These are phyloP conservation scores for Adelosebastes latens DNA, from an alignment of 2,797 vertebrate genomes.

Conservation along the genomic window DNA sequence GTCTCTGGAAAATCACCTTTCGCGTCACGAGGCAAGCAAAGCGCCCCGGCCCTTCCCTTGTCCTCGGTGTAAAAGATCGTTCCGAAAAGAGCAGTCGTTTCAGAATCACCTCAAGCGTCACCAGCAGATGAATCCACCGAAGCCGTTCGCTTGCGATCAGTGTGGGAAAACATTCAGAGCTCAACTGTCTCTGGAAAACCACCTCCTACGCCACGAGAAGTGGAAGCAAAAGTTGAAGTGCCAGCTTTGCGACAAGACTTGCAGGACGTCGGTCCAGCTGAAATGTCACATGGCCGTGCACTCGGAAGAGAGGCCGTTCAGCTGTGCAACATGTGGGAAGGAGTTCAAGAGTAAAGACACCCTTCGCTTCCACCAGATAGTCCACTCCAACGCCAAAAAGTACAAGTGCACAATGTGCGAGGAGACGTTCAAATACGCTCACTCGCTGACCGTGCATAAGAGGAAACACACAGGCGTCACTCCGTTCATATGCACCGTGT, in stretches of 20 bases:
- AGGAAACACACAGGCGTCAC: constrained; percentile 74
- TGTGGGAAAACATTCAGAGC: constrained; percentile 76
- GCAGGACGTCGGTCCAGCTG: constrained; percentile 70
- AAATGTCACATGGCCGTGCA: constrained; percentile 76
- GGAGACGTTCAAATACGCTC: constrained; percentile 74
- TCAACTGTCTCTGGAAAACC: constrained; percentile 74
- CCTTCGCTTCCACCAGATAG: constrained; percentile 79
- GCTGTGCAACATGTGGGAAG: constrained; percentile 80
- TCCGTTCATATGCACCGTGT: constrained; percentile 65
- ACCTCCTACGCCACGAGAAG: constrained; percentile 71
- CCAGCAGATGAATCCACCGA: constrained; percentile 58
- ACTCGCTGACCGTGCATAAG: constrained; percentile 75
- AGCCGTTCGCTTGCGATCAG: constrained; percentile 72
- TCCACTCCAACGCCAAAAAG: constrained; percentile 76
- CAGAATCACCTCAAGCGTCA: constrained; percentile 75
- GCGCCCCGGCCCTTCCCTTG: constrained; percentile 70
- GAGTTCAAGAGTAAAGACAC: constrained; percentile 82
- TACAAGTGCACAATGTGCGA: constrained; percentile 74
- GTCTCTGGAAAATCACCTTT: constrained; percentile 65
- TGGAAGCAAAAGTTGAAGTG: constrained; percentile 69
- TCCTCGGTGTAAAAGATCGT: constrained; percentile 64
- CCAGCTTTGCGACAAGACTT: constrained; percentile 71
- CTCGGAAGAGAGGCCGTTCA: constrained; percentile 76
- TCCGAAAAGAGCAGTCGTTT: constrained; percentile 66
- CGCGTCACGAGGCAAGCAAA: constrained; percentile 47